Base-by-base conservation (phyloP, 2,797 vertebrate genomes). In the Megalops cyprinoides region DNA sequence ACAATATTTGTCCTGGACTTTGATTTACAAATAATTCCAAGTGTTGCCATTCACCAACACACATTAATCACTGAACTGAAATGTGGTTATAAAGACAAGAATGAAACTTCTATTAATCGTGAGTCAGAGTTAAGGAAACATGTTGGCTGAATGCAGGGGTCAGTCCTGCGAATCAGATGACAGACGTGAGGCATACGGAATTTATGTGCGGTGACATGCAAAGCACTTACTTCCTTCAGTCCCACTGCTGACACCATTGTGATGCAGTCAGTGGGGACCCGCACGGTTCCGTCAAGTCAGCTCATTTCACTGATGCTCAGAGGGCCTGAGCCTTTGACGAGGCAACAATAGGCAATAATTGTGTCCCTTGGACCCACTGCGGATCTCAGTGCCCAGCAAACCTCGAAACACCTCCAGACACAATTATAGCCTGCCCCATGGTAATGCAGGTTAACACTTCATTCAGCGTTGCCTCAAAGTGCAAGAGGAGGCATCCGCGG, bases 401-500 rank as follows among this genome's bases (percentile, higher is more conserved):
- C 34, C 39, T 20, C 67, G 44, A 71, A 58, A 58, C n/a, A 42
- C 3, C 67, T 71, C 37, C 39, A 44, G 67, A 44, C 67, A n/a
- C 37, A 42, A 71, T 71, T 23, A 71, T 39, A 14, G 37, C 18
- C 67, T 44, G 67, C 67, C 67, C 67, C 67, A 42, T 15, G 67
- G 37, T 71, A 71, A 71, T n/a, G 10, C 67, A 44, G 67, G 67
- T 71, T 71, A 71, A n/a, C 67, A 10, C 67, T 42, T 71, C 67
- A n/a, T 71, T 39, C 67, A 44, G 18, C 65, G 31, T 9, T 69
- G 67, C 20, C 18, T 37, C 39, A 71, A 71, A 71, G 23, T 71
- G 39, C 67, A 3, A 42, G 23, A n/a, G 67, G 67, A 42, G 67
- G 67, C 67, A 34, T 71, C 20, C 18, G 23, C 20, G 39, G 67